Conservation (phyloP, 2,888 invertebrate genomes). For the Noctua janthina region DNA sequence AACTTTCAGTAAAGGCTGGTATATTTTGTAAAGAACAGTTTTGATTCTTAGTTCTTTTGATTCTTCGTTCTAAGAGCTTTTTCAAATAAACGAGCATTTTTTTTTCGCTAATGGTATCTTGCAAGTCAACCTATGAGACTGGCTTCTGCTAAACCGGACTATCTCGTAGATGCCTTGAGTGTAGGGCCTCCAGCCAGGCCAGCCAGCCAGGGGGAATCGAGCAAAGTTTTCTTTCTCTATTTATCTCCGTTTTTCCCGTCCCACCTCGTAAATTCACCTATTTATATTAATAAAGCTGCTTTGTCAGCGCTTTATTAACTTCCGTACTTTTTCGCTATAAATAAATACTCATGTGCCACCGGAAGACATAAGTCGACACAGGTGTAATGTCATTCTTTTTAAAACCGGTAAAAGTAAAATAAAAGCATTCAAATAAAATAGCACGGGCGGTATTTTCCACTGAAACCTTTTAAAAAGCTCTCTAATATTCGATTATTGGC, state of each 20-base stretch:
- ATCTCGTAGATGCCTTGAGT: too few species aligned
- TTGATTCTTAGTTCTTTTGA: background rate
- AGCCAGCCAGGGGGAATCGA: background rate
- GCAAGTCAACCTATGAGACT: too few species aligned
- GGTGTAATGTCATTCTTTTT: constrained; percentile 22
- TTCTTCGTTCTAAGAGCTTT: background rate
- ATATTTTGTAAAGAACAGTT: background rate
- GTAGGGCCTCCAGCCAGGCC: too few species aligned
- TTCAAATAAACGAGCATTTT: background rate
- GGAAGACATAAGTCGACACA: constrained; percentile 14
- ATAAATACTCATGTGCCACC: background rate
- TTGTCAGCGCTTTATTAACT: constrained; percentile 8
- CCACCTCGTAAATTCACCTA: background rate
- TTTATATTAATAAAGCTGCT: background rate
- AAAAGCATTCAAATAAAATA: background rate
- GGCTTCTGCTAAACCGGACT: too few species aligned
- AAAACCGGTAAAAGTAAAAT: constrained; percentile 1
- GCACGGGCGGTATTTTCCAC: background rate
- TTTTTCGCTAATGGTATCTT: too few species aligned
- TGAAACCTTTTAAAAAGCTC: constrained; percentile 20
- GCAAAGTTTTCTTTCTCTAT: background rate
- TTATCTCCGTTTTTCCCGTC: background rate
- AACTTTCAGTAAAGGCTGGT: background rate
- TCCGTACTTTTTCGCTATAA: background rate
- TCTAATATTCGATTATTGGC: constrained; percentile 18